Evolutionary conservation across 2,888 invertebrate species (phyloP).

Genomic region (Gisinianus flammeolus): DNA sequence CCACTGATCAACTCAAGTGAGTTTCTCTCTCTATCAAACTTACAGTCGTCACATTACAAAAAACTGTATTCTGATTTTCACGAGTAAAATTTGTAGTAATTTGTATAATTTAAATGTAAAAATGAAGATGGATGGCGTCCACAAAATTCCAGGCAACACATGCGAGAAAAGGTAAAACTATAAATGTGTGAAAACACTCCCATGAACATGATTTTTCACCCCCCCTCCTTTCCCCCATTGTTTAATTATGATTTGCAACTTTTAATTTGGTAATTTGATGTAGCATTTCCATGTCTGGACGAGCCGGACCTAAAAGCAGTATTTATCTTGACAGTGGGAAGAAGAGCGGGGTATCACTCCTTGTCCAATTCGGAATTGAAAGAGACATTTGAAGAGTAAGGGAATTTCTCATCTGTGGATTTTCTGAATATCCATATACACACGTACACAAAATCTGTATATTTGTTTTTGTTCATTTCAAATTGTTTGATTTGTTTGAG

Average conservation of each 20-base stretch:
- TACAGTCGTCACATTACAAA: too few relatives aligned
- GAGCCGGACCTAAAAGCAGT: conserved; percentile 81
- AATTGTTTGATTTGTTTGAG: neutral
- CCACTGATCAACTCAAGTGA: neutral
- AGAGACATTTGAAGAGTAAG: conserved; percentile 18
- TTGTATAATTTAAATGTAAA: neutral
- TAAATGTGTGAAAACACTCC: neutral
- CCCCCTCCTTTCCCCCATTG: too few relatives aligned
- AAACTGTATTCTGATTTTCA: too few relatives aligned
- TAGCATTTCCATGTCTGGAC: conserved; percentile 87
- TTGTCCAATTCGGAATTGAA: conserved; percentile 58
- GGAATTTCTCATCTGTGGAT: neutral
- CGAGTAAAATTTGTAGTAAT: neutral
- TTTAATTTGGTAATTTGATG: neutral
- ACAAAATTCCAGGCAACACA: conserved; percentile 62
- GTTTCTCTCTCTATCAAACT: neutral
- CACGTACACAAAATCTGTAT: neutral
- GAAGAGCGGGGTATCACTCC: conserved; percentile 60
- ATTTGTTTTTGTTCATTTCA: neutral
- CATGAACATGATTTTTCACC: too few relatives aligned
- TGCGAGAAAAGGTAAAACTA: conserved; percentile 53
- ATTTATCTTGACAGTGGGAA: conserved; percentile 72
- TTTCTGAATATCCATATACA: neutral
- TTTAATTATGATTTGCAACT: too few relatives aligned
- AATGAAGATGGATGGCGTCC: conserved; percentile 61